Percentiles rank a stretch among this genome's conserved stretches.
Evolutionary conservation across 2,113 vertebrate species (phyloP).

Genomic region (Thymallus thymallus): DNA sequence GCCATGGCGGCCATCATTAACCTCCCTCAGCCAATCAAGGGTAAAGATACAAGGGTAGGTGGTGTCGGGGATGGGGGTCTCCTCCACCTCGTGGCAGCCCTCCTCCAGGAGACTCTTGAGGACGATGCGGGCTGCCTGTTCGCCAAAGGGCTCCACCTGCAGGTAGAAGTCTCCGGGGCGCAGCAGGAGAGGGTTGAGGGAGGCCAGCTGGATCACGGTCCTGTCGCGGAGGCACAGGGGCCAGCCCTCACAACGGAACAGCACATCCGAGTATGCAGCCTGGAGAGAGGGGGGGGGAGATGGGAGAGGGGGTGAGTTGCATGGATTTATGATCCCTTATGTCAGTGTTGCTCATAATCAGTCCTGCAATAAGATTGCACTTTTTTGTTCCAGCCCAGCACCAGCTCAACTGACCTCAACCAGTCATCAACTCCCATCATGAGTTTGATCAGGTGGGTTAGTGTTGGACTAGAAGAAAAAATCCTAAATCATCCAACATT

Average conservation of each 20-base stretch:
- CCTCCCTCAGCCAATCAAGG: conserved; percentile 80
- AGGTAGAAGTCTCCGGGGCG: conserved; percentile 93
- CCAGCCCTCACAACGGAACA: conserved; percentile 93
- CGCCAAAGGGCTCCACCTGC: conserved; percentile 83
- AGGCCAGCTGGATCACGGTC: conserved; percentile 86
- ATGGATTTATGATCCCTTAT: background rate
- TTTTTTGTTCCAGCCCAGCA: no score
- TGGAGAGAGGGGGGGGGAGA: conserved; percentile 41
- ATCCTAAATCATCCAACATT: no score
- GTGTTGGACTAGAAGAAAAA: no score
- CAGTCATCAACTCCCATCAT: no score
- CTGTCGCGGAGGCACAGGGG: conserved; percentile 87
- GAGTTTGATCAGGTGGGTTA: no score
- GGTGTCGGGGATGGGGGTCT: conserved; percentile 78
- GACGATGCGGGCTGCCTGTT: conserved; percentile 81
- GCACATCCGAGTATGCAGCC: conserved; percentile 83
- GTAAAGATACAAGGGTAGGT: conserved; percentile 87
- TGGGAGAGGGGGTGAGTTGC: background rate
- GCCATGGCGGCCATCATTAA: conserved; percentile 75
- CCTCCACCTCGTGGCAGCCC: conserved; percentile 77
- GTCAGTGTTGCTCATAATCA: conserved; percentile 5
- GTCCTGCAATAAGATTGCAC: no score
- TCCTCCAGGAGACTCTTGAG: conserved; percentile 85
- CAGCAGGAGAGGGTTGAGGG: conserved; percentile 85
- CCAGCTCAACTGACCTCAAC: no score